Evolutionary conservation across 2,888 invertebrate species (phyloP).

Genomic region (Limnephilus marmoratus): DNA sequence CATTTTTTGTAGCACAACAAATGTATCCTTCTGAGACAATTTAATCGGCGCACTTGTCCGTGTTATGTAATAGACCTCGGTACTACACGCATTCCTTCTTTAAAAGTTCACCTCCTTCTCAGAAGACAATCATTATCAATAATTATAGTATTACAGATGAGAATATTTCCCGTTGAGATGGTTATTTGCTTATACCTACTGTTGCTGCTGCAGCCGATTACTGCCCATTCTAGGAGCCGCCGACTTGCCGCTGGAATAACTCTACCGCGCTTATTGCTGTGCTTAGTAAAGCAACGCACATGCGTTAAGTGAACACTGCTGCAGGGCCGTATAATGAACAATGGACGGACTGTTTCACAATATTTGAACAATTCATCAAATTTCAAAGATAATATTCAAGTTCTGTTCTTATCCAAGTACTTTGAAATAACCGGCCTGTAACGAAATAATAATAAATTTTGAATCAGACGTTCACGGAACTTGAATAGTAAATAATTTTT

Average conservation of each 20-base stretch:
- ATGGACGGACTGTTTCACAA: too few species aligned
- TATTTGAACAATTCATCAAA: too few species aligned
- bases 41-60: neutral
- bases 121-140: constrained; percentile 40
- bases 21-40: neutral
- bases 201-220: neutral
- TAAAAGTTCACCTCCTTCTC: constrained; percentile 17
- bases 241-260: constrained; percentile 14
- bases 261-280: neutral
- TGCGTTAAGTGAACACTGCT: neutral
- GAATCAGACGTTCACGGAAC: too few species aligned
- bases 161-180: constrained; percentile 35
- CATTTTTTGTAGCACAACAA: neutral
- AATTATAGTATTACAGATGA: constrained; percentile 20
- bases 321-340: neutral
- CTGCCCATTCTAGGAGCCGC: constrained; percentile 8
- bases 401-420: too few species aligned
- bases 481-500: too few species aligned
- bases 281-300: neutral
- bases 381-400: too few species aligned
- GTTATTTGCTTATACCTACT: constrained; percentile 19
- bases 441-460: too few species aligned
- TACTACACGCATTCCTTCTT: constrained; percentile 5
- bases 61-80: neutral
- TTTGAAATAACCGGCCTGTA: too few species aligned